Conservation (phyloP, 2,888 invertebrate species). For the Tineola bisselliella region DNA sequence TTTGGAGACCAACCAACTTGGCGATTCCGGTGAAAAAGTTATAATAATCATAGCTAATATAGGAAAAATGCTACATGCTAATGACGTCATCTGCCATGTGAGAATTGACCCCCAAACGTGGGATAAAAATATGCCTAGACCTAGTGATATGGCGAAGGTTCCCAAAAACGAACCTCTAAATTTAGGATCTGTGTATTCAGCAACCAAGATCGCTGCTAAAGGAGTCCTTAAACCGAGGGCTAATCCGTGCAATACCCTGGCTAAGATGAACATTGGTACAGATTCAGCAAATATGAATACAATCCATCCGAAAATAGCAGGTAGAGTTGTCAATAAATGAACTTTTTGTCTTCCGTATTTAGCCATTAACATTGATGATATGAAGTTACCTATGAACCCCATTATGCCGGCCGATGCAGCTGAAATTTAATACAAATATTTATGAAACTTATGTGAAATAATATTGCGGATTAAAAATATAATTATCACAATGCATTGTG, state of each 20-base stretch:
- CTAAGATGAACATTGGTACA: conserved; percentile 47
- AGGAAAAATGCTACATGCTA: conserved; percentile 61
- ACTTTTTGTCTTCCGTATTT: conserved; percentile 67
- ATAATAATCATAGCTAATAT: conserved; percentile 55
- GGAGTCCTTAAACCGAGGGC: conserved; percentile 66
- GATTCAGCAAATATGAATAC: conserved; percentile 49
- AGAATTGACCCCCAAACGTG: conserved; percentile 73
- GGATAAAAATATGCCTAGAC: conserved; percentile 70
- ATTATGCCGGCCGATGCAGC: conserved; percentile 55
- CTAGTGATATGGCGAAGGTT: conserved; percentile 70
- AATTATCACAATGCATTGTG: no score
- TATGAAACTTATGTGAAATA: neutral
- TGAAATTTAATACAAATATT: conserved; percentile 26
- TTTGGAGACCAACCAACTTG: conserved; percentile 73
- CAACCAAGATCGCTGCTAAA: conserved; percentile 63
- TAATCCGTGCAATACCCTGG: conserved; percentile 56
- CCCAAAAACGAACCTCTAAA: conserved; percentile 72
- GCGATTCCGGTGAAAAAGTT: conserved; percentile 70
- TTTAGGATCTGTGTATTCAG: conserved; percentile 69
- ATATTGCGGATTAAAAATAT: no score
- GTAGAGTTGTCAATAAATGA: conserved; percentile 56
- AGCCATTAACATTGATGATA: conserved; percentile 64
- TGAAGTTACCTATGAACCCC: conserved; percentile 59
- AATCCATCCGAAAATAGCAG: conserved; percentile 61
- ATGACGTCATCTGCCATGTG: conserved; percentile 68